A percentile compares a stretch with the other conserved stretches of the same genome.
phyloP scores from a whole-genome alignment of 2,113 vertebrate genomes.

The Halichoerus grypus region DNA sequence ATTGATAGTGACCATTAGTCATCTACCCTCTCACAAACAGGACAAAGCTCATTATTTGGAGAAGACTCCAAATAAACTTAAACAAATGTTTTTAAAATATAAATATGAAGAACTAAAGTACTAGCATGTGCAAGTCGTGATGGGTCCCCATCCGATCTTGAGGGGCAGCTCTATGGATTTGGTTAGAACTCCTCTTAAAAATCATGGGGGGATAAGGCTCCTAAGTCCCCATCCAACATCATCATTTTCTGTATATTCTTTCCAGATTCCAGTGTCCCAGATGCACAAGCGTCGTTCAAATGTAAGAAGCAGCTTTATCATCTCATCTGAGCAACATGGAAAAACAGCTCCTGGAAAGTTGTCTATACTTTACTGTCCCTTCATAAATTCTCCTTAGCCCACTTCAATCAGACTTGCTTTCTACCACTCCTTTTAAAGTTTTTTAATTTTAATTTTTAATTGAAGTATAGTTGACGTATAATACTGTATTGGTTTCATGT shows the following conservation, averaged over 20 bases:
- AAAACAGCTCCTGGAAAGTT: not conserved
- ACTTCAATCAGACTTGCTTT: not conserved
- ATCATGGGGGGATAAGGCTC: not conserved
- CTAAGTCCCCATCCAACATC: not conserved
- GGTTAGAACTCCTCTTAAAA: not conserved
- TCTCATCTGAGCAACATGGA: not conserved
- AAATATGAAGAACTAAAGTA: not conserved
- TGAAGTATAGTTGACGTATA: not conserved
- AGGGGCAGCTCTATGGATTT: not conserved
- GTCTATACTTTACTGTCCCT: not conserved
- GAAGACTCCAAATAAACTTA: not conserved
- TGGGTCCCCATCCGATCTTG: not conserved
- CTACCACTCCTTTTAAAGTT: not conserved
- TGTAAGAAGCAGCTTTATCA: not conserved
- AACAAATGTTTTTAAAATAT: not conserved
- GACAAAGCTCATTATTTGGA: not conserved
- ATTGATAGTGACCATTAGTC: not conserved
- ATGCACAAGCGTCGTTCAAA: conserved; percentile 9
- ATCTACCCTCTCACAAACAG: not conserved
- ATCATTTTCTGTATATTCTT: not conserved
- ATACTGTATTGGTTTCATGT: not conserved
- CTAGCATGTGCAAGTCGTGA: not conserved
- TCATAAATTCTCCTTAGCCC: not conserved
- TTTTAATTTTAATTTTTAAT: not conserved
- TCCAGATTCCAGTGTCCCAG: conserved; percentile 63